Percentiles rank a stretch among this genome's conserved stretches.
These are phyloP conservation scores for Sepioteuthis lessoniana DNA, from an alignment of 2,888 invertebrate genomes.

Conservation along the genomic window DNA sequence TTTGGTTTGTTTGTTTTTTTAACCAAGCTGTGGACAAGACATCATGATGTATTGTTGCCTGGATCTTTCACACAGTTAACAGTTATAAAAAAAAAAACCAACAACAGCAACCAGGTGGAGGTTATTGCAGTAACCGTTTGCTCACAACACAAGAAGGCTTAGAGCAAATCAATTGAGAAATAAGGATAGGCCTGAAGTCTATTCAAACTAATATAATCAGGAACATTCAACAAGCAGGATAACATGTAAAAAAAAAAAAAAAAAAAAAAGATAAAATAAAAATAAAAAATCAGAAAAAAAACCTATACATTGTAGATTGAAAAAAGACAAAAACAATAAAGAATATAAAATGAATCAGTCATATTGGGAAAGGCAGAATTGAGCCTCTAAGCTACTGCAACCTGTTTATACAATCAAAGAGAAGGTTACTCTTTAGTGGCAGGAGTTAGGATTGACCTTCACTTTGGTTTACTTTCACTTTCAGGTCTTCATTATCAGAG, in stretches of 20 bases:
- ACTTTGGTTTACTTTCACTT: constrained; percentile 1
- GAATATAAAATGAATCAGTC: constrained; percentile 20
- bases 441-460: constrained; percentile 8
- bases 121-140: constrained; percentile 33
- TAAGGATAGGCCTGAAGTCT: not conserved
- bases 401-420: not conserved
- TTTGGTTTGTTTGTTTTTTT: not conserved
- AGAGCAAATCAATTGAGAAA: not conserved
- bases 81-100: not conserved
- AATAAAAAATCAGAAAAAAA: not conserved
- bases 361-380: constrained; percentile 6
- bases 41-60: not conserved
- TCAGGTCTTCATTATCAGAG: not conserved
- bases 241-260: not conserved
- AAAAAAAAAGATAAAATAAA: not conserved
- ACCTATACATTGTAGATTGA: not conserved
- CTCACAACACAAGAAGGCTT: not conserved
- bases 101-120: not conserved
- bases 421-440: constrained; percentile 21
- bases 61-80: not conserved
- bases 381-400: constrained; percentile 8
- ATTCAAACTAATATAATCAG: constrained; percentile 33
- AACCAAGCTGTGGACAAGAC: not conserved
- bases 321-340: not conserved
- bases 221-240: not conserved